Conservation (phyloP, 1,140 invertebrate genomes). For the Latrodectus geometricus region DNA sequence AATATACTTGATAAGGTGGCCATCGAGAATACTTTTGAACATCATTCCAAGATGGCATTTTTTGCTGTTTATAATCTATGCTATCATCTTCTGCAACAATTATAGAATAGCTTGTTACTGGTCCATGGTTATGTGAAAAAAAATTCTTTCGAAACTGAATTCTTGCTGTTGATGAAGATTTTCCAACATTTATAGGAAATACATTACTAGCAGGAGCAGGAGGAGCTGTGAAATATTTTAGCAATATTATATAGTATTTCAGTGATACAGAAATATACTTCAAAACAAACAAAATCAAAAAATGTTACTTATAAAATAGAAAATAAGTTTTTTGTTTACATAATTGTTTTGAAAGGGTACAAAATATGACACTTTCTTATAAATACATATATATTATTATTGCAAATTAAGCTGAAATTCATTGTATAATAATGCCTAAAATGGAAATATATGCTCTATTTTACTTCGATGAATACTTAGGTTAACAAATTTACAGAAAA, state of each 20-base stretch:
- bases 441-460: no score
- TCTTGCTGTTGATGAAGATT: constrained; percentile 83
- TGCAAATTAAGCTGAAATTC: constrained; percentile 1
- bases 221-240: constrained; percentile 72
- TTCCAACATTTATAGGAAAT: constrained; percentile 83
- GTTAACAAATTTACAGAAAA: not conserved
- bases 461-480: not conserved
- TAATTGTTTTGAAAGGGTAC: no score
- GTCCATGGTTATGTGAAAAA: constrained; percentile 90
- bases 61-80: constrained; percentile 75
- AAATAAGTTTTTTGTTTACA: no score
- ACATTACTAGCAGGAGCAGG: constrained; percentile 81
- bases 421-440: not conserved
- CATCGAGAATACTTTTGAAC: constrained; percentile 88
- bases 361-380: no score
- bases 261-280: no score
- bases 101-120: constrained; percentile 86
- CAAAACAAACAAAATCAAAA: no score
- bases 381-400: not conserved
- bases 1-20: constrained; percentile 85
- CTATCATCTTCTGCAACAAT: constrained; percentile 89
- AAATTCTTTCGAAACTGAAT: constrained; percentile 90
- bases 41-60: constrained; percentile 91
- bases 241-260: no score
- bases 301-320: no score